Conservation (phyloP, 2,797 vertebrate genomes). For the Premnoplex brunnescens region DNA sequence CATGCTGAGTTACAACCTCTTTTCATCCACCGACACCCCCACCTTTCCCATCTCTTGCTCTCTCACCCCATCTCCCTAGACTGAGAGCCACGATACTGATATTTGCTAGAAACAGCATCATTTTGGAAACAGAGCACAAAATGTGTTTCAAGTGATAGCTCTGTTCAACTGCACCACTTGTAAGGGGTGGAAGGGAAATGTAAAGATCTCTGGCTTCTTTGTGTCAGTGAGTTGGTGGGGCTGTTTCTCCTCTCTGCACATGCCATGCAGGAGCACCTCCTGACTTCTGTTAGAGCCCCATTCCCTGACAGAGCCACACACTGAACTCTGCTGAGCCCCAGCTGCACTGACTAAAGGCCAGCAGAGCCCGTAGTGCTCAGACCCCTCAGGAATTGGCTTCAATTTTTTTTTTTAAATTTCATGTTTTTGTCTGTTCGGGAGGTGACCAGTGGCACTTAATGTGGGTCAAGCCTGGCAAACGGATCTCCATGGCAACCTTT, state of each 20-base stretch:
- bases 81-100: background rate
- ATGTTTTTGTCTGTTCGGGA: constrained; percentile 66
- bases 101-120: background rate
- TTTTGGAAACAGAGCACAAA: background rate
- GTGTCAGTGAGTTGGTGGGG: background rate
- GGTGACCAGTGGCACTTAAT: constrained; percentile 71
- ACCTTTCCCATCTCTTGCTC: rapidly evolving
- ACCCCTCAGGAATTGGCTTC: constrained; percentile 49
- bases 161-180: background rate
- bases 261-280: background rate
- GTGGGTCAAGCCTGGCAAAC: constrained; percentile 73
- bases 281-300: background rate
- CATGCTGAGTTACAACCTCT: background rate
- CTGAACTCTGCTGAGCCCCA: constrained; percentile 5
- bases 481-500: constrained; percentile 72
- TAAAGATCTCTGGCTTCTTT: background rate
- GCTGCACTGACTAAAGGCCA: background rate
- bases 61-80: background rate
- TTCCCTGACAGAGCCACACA: background rate
- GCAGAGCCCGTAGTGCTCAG: background rate
- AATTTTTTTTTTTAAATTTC: constrained; percentile 50
- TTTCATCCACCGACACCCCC: background rate
- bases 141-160: background rate
- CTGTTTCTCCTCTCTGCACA: background rate
- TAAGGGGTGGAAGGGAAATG: background rate